phyloP scores from a whole-genome alignment of 2,797 vertebrate species.

The Saguinus oedipus region DNA sequence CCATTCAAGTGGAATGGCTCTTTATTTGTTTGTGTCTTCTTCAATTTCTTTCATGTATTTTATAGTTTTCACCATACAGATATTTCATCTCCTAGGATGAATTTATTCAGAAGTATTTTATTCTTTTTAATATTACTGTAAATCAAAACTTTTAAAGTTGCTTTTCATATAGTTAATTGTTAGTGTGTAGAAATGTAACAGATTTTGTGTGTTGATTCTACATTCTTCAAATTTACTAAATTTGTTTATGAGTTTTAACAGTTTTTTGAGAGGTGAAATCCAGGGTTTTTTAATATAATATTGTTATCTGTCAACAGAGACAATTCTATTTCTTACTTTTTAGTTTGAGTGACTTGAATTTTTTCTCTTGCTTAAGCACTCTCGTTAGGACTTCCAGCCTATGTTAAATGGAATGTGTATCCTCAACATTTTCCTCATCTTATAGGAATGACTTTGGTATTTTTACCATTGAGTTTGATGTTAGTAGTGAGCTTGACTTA shows the following conservation, averaged over 20 bases:
- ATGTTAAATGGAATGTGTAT: not conserved
- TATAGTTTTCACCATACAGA: not conserved
- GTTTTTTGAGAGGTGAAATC: not conserved
- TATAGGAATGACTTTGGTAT: not conserved
- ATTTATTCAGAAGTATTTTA: not conserved
- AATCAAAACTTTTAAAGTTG: too few species aligned
- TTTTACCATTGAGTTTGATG: not conserved
- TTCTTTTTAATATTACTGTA: not conserved
- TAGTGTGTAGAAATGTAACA: too few species aligned
- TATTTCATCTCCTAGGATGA: not conserved
- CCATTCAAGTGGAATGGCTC: not conserved
- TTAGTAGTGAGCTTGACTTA: not conserved
- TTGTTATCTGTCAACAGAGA: not conserved
- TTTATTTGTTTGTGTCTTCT: not conserved
- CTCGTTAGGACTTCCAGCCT: not conserved
- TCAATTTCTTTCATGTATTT: not conserved
- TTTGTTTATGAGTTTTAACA: too few species aligned
- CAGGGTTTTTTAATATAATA: not conserved
- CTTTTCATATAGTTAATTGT: too few species aligned
- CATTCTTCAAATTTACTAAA: too few species aligned
- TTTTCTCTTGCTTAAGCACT: not conserved
- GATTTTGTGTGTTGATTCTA: too few species aligned
- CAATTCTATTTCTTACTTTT: not conserved
- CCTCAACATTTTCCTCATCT: not conserved
- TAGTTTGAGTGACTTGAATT: not conserved